Evolutionary conservation across 2,113 vertebrate genomes (phyloP).

Genomic region (Oncorhynchus nerka): DNA sequence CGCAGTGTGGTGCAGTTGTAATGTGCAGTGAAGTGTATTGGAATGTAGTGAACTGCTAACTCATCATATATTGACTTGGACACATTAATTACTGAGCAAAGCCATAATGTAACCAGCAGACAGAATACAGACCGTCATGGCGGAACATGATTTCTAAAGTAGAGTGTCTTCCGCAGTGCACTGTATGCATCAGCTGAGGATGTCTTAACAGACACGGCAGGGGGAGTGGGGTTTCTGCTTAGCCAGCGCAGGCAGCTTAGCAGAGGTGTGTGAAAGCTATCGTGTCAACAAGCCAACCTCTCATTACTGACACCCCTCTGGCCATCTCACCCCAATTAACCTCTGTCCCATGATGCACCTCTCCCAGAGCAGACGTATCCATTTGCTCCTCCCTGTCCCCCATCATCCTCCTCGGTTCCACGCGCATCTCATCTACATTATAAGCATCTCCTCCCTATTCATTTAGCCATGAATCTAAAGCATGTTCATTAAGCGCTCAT

Average conservation of each 20-base stretch:
- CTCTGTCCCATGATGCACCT: constrained; percentile 57
- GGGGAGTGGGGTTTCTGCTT: constrained; percentile 40
- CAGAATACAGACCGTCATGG: constrained; percentile 10
- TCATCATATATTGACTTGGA: constrained; percentile 32
- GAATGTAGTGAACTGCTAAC: constrained; percentile 38
- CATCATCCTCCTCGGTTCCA: background rate
- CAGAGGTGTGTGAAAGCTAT: constrained; percentile 52
- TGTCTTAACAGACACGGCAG: constrained; percentile 27
- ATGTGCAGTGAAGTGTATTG: constrained; percentile 13
- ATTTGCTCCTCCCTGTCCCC: constrained; percentile 15
- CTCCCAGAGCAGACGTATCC: constrained; percentile 53
- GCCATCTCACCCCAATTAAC: constrained; percentile 66
- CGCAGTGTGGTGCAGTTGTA: constrained; percentile 11
- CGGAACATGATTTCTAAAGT: constrained; percentile 1
- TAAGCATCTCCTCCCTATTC: constrained; percentile 29
- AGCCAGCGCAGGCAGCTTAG: constrained; percentile 40
- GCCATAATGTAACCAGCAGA: constrained; percentile 27
- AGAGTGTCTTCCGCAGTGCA: constrained; percentile 19
- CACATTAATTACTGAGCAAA: constrained; percentile 33
- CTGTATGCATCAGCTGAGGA: constrained; percentile 14
- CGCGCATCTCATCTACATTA: constrained; percentile 43
- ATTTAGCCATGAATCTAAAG: background rate
- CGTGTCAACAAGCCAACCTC: constrained; percentile 65
- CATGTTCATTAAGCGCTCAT: background rate
- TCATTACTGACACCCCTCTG: constrained; percentile 62